Conservation (phyloP, 64 coral and sea anemone genomes). For the Montipora efflorescens region DNA sequence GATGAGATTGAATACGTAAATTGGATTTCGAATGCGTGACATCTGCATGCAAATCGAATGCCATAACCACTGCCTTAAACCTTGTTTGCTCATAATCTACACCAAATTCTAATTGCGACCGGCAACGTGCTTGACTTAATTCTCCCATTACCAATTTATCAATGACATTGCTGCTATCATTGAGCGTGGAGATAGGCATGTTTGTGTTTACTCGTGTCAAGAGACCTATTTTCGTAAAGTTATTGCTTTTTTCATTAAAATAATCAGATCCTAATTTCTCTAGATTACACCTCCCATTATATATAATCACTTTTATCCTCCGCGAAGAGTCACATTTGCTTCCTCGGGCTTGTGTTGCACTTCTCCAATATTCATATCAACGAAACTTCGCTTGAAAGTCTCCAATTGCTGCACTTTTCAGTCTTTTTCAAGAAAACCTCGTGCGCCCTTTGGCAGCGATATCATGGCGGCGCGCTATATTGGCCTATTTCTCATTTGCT, state of each 20-base stretch:
- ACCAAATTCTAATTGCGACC: background rate
- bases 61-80: too few relatives aligned
- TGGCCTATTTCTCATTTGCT: background rate
- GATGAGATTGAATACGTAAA: too few relatives aligned
- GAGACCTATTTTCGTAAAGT: slow-evolving; percentile 2
- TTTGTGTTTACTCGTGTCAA: slow-evolving; percentile 34
- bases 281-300: background rate
- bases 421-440: background rate
- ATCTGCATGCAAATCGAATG: too few relatives aligned
- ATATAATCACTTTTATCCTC: background rate
- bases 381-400: background rate
- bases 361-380: background rate
- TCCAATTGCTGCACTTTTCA: background rate
- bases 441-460: background rate
- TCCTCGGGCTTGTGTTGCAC: background rate
- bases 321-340: background rate
- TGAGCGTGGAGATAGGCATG: background rate
- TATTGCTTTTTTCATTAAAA: slow-evolving; percentile 2
- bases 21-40: too few relatives aligned
- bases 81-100: too few relatives aligned
- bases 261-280: slow-evolving; percentile 5
- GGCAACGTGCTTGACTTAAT: background rate
- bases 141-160: background rate
- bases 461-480: background rate
- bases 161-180: background rate